Percentiles rank a stretch among this genome's conserved stretches.
Conservation (phyloP, 1,140 invertebrate genomes). For the Ceratosolen fusciceps region DNA sequence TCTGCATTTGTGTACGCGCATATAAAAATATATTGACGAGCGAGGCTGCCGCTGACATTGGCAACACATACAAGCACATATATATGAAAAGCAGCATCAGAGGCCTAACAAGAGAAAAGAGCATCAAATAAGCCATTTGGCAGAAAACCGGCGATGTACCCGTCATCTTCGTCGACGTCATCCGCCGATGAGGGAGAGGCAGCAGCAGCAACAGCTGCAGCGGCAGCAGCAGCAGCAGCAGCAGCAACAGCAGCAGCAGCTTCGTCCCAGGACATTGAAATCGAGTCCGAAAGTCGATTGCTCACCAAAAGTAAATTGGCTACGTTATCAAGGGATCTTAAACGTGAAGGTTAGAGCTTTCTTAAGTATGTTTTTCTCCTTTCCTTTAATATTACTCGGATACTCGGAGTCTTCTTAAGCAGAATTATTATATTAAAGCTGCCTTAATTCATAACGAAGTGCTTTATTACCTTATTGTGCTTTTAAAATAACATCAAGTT, state of each 20-base stretch:
- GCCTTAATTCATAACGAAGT: too few relatives aligned
- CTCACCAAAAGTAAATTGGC: background rate
- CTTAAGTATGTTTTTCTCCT: background rate
- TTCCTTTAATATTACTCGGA: background rate
- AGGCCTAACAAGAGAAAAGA: background rate
- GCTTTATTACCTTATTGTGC: too few relatives aligned
- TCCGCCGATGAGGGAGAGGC: slow-evolving; percentile 42
- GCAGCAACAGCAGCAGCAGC: slow-evolving; percentile 9
- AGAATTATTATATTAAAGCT: too few relatives aligned
- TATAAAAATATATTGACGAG: too few relatives aligned
- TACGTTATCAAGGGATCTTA: background rate
- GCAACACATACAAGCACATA: background rate
- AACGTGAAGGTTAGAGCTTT: slow-evolving; percentile 35
- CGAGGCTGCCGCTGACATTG: too few relatives aligned
- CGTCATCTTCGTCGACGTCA: slow-evolving; percentile 45
- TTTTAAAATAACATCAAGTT: too few relatives aligned
- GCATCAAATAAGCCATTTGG: background rate
- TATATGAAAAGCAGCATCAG: background rate
- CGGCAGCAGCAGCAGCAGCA: slow-evolving; percentile 39
- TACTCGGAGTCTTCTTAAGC: too few relatives aligned
- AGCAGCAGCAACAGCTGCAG: background rate
- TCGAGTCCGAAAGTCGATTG: background rate
- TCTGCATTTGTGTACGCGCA: too few relatives aligned
- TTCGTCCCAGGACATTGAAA: background rate
- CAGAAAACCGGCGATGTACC: slow-evolving; percentile 25